A percentile compares a stretch with the other conserved stretches of the same genome.
Evolutionary conservation across 1,140 invertebrate species (phyloP).

Genomic region (Lordiphosa clarofinis): DNA sequence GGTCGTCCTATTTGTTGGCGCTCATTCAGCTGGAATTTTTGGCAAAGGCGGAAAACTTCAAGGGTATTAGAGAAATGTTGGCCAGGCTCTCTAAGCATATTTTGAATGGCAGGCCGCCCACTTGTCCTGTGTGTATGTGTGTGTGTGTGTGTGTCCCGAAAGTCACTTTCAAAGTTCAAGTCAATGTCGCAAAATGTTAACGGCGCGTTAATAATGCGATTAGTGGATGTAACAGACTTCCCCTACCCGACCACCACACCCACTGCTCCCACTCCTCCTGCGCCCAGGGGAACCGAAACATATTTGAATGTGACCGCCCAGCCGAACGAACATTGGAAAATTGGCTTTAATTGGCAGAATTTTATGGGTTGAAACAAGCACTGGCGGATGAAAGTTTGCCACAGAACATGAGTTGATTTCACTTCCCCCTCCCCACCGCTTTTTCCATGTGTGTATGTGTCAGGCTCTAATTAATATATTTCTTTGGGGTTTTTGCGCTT

Average conservation of each 20-base stretch:
- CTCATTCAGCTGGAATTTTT: slow-evolving; percentile 55
- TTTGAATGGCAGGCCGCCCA: slow-evolving; percentile 37
- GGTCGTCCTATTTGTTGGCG: slow-evolving; percentile 6
- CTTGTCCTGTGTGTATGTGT: slow-evolving; percentile 9
- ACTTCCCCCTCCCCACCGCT: neutral
- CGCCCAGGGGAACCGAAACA: slow-evolving; percentile 27
- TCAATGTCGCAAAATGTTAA: slow-evolving; percentile 72
- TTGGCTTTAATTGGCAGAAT: slow-evolving; percentile 65
- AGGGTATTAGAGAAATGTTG: slow-evolving; percentile 59
- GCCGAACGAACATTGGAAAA: slow-evolving; percentile 48
- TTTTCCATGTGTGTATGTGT: neutral
- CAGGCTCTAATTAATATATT: slow-evolving; percentile 50
- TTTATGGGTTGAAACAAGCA: slow-evolving; percentile 20
- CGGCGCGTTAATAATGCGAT: slow-evolving; percentile 72
- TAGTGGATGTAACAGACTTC: slow-evolving; percentile 50
- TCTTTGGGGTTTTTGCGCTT: slow-evolving; percentile 37
- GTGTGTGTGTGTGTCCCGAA: slow-evolving; percentile 23
- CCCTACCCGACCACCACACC: slow-evolving; percentile 20
- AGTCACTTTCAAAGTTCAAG: slow-evolving; percentile 65
- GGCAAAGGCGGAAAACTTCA: slow-evolving; percentile 63
- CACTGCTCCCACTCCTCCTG: neutral
- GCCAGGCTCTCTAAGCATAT: slow-evolving; percentile 55
- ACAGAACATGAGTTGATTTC: slow-evolving; percentile 26
- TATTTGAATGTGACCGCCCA: slow-evolving; percentile 44
- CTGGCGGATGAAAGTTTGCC: slow-evolving; percentile 11